Base-by-base conservation (phyloP, 2,113 vertebrate species). In the Cebidichthys violaceus region DNA sequence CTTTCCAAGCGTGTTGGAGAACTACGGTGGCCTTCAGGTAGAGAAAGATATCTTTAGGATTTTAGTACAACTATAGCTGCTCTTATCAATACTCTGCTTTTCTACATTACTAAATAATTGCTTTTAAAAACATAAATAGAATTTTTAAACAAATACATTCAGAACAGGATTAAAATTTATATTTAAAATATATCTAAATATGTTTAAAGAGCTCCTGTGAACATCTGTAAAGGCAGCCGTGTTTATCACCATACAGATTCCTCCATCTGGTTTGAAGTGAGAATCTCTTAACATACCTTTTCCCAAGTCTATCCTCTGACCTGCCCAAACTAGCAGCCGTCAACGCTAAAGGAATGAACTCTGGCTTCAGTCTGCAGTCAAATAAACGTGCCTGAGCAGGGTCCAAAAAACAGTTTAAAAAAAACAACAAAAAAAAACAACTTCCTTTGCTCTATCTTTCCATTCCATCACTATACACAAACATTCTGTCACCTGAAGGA, bases 301-400 rank as follows among this genome's bases (percentile, higher is more conserved):
- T 6, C 9, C 20, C 0, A 1, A 6, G 37, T 64, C 41, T 76
- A 24, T 66, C 39, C 1, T 78, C 45, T 59, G 72, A 84, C 83
- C 61, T 79, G 89, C 75, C 85, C 60, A 15, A 83, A 89, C 81
- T 79, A 79, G 85, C 85, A 89, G 41, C 55, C 10, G 13, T 64
- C 47, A 66, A 59, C 59, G 39, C 72, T 24, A 27, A 24, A 70
- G 65, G 27, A 65, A 18, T 7, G 5, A 70, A 62, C 22, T 45
- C 35, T 61, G 18, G 68, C 35, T 24, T 22, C 13, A 67, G 43
- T 57, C 54, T 65, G 27, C 18, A 31, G 29, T 45, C 27, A 69
- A 18, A 37, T 18, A 39, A 71, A 75, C 67, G 2, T 52, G 74
- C 67, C 65, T 0, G 73, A 83, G 50, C 74, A 86, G 6, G 47